Evolutionary conservation across 2,888 invertebrate species (phyloP).

Genomic region (Erebia ligea): DNA sequence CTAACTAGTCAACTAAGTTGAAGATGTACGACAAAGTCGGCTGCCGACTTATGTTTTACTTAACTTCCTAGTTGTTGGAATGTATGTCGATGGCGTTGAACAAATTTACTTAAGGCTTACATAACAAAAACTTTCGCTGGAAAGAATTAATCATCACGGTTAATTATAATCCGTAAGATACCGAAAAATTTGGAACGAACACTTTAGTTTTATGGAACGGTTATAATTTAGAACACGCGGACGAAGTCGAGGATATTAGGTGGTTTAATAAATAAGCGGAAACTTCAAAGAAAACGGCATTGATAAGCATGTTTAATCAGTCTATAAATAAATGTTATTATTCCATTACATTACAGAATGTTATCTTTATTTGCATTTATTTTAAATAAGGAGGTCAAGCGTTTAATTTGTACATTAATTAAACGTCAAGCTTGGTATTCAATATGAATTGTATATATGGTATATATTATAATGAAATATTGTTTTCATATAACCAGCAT

Average conservation of each 20-base stretch:
- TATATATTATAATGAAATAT: too few relatives aligned
- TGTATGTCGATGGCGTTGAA: background rate
- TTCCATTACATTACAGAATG: background rate
- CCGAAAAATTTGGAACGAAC: background rate
- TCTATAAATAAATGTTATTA: background rate
- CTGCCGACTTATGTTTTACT: background rate
- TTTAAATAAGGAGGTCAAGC: conserved; percentile 3
- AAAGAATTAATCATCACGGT: conserved; percentile 1
- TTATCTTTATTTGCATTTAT: background rate
- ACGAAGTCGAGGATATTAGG: background rate
- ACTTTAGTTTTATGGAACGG: background rate
- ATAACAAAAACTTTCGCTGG: conserved; percentile 15
- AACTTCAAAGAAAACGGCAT: conserved; percentile 2
- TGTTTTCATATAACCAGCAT: too few relatives aligned
- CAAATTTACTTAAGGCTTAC: background rate
- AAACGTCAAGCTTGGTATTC: background rate
- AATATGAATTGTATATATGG: too few relatives aligned
- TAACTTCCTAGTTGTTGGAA: too few relatives aligned
- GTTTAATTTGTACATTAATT: background rate
- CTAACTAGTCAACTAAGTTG: background rate
- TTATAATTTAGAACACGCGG: background rate
- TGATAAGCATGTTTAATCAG: background rate
- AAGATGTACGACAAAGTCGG: background rate
- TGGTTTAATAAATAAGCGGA: background rate
- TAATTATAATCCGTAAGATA: background rate